These are phyloP conservation scores for Psephotus haematonotus DNA, from an alignment of 2,113 vertebrate genomes.

Conservation along the genomic window DNA sequence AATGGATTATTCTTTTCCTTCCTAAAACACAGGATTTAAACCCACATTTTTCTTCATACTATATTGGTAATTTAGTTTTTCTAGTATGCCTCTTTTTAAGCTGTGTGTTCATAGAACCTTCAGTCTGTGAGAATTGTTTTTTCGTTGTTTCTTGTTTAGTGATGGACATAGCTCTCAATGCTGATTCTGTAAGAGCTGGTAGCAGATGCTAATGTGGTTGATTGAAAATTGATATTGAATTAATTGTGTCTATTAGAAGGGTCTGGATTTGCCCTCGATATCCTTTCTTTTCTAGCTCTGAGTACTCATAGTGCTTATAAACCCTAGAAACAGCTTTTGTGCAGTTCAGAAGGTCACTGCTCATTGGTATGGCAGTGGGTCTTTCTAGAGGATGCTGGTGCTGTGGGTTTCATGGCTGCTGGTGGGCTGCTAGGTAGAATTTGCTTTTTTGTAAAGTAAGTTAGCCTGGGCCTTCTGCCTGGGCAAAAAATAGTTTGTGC, in stretches of 20 bases:
- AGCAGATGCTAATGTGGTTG: background rate
- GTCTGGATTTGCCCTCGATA: background rate
- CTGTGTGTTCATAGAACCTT: background rate
- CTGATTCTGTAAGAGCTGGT: background rate
- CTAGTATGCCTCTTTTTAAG: background rate
- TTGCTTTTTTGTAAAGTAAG: background rate
- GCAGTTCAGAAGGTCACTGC: background rate
- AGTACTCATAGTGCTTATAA: background rate
- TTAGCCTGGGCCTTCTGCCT: background rate
- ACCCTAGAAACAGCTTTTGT: background rate
- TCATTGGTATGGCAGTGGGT: background rate
- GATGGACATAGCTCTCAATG: background rate
- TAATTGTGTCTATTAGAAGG: background rate
- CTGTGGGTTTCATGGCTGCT: background rate
- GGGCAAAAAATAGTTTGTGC: background rate
- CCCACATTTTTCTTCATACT: fast-evolving
- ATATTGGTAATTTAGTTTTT: background rate
- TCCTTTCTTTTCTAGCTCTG: background rate
- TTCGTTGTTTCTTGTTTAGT: background rate
- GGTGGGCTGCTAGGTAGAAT: background rate
- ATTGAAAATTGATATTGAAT: background rate
- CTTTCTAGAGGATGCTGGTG: background rate
- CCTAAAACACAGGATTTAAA: background rate
- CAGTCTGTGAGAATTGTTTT: background rate
- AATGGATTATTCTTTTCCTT: background rate